Conservation (phyloP, 2,797 vertebrate species). For the Aulostomus chinensis region DNA sequence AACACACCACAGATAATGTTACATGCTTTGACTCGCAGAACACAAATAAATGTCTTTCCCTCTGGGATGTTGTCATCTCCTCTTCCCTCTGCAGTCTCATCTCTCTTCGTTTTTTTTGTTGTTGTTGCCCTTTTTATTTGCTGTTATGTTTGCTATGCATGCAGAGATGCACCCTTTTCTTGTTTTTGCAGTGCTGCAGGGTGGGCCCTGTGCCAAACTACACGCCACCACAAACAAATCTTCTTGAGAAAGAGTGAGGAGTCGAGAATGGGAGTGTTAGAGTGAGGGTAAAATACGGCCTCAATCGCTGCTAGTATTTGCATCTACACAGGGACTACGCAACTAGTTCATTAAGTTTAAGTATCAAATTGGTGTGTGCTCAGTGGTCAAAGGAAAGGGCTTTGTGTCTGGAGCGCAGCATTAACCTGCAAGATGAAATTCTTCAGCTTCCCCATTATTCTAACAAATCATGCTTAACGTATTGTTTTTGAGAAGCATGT, state of each 20-base stretch:
- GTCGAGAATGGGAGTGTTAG: constrained; percentile 4
- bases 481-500: too few species aligned
- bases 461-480: too few species aligned
- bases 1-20: constrained; percentile 8
- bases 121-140: constrained; percentile 11
- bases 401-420: too few species aligned
- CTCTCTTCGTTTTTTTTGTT: too few species aligned
- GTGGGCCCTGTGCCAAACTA: constrained; percentile 62
- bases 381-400: too few species aligned
- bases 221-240: constrained; percentile 67
- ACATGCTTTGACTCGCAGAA: constrained; percentile 12
- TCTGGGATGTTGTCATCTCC: background rate
- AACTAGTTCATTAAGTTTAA: constrained; percentile 6
- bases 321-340: background rate
- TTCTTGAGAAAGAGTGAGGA: constrained; percentile 28
- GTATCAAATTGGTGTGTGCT: constrained; percentile 3
- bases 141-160: constrained; percentile 19
- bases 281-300: constrained; percentile 14
- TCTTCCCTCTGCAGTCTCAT: constrained; percentile 2
- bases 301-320: constrained; percentile 12
- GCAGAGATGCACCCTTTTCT: constrained; percentile 19
- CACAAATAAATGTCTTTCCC: constrained; percentile 3
- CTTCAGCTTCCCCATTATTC: too few species aligned
- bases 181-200: constrained; percentile 61
- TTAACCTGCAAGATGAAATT: too few species aligned